A percentile compares a stretch with the other conserved stretches of the same genome.
These are phyloP conservation scores for Andrena chrysosceles DNA, from an alignment of 2,888 invertebrate genomes.

Conservation along the genomic window DNA sequence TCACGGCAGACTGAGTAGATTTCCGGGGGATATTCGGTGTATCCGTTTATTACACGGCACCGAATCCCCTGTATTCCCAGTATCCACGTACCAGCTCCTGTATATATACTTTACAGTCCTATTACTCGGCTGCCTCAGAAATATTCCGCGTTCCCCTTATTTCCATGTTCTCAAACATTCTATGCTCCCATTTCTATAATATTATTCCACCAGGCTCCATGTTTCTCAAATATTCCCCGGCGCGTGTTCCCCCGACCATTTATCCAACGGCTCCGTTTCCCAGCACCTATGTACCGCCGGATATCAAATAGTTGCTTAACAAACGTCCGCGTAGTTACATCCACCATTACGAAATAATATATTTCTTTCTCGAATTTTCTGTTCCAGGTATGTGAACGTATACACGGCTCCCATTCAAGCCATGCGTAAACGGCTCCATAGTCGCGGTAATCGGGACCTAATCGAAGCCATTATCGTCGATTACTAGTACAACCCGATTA, in stretches of 20 bases:
- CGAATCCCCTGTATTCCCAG: slow-evolving; percentile 1
- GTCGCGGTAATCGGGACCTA: slow-evolving; percentile 31
- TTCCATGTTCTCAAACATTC: slow-evolving; percentile 57
- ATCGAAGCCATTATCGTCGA: slow-evolving; percentile 48
- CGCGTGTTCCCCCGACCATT: slow-evolving; percentile 7
- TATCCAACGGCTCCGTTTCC: slow-evolving; percentile 20
- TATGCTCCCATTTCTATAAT: slow-evolving; percentile 54
- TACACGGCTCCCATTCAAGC: neutral
- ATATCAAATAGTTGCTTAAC: slow-evolving; percentile 49
- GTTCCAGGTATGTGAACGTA: slow-evolving; percentile 54
- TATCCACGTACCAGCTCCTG: neutral
- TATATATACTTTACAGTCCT: slow-evolving; percentile 43
- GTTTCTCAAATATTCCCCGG: slow-evolving; percentile 47
- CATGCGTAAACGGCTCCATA: neutral
- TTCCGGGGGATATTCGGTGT: neutral
- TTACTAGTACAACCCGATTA: slow-evolving; percentile 41
- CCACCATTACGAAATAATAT: slow-evolving; percentile 21
- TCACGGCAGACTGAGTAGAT: neutral
- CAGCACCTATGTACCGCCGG: slow-evolving; percentile 1
- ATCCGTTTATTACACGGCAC: neutral
- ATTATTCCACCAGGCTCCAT: slow-evolving; percentile 44
- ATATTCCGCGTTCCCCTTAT: slow-evolving; percentile 48
- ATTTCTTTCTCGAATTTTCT: slow-evolving; percentile 3
- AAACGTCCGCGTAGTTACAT: slow-evolving; percentile 20
- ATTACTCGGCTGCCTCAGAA: slow-evolving; percentile 41